Evolutionary conservation across 2,113 vertebrate species (phyloP), one percentile per base, ranked within the genome.

Genomic region (Craseonycteris thonglongyai): DNA sequence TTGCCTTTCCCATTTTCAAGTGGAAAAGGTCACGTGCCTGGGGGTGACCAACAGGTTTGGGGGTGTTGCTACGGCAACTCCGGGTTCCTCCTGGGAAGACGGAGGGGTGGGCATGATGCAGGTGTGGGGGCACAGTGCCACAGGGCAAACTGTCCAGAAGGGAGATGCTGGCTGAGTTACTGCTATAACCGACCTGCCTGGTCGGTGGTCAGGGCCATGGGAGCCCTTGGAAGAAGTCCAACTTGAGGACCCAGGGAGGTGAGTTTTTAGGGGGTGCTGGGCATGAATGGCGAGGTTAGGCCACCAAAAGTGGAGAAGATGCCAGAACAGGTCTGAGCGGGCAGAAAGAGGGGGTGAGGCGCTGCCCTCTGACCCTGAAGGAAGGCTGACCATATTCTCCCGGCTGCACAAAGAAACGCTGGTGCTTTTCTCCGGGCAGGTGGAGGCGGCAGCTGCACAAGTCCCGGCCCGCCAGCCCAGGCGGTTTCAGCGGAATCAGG

Each of bases 51-150:
- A n/a, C n/a, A n/a, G n/a, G n/a, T n/a, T n/a, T 9, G 35, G n/a
- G 24, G 12, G 47, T 5, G 2, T 30, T n/a, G 26, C 54, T 6
- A 0, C 16, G n/a, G 6, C 3, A 2, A 7, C 21, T 14, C 0
- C 3, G 63, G 28, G 30, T 28, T 33, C 49, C 63, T 63, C 0
- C 0, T n/a, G 42, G 59, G 42, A 76, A 49, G 33, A 33, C 8
- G 15, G n/a, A 4, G 3, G 14, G 42, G 21, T 12, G 40, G 5
- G 6, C 16, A 1, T 26, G 2, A 13, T 0, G 63, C 42, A 2
- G 42, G 28, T 5, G 16, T 2, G 18, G 7, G 3, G 66, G 30
- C 28, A 3, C 65, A 22, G 42, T 9, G 59, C 40, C 14, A 6
- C 26, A 4, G 0, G 35, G 56, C 30, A 54, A 24, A 13, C 30